Evolutionary conservation across 2,888 invertebrate genomes (phyloP).

Genomic region (Automeris io): DNA sequence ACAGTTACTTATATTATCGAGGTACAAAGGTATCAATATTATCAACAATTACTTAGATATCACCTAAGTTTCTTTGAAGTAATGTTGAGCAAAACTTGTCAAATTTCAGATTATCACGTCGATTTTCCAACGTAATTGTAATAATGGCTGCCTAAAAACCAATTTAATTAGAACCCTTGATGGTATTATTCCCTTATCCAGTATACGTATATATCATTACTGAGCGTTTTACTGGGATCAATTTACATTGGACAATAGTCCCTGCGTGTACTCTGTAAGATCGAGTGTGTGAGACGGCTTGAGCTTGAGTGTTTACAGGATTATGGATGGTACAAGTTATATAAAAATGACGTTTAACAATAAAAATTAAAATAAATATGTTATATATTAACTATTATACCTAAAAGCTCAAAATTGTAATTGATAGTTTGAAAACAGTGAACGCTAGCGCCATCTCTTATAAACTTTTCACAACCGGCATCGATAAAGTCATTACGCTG

Average conservation of each 20-base stretch:
- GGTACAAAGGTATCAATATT: no score
- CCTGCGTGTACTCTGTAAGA: constrained; percentile 2
- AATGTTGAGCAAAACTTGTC: not conserved
- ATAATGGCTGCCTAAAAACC: not conserved
- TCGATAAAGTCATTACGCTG: no score
- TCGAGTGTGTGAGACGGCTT: constrained; percentile 7
- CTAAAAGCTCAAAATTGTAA: no score
- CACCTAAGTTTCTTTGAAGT: constrained; percentile 1
- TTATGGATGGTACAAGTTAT: constrained; percentile 13
- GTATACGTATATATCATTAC: constrained; percentile 1
- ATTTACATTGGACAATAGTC: constrained; percentile 2
- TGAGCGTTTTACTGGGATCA: constrained; percentile 3
- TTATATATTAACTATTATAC: no score
- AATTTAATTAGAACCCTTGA: constrained; percentile 3
- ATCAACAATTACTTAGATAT: no score
- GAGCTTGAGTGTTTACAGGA: constrained; percentile 11
- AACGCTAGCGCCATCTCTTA: no score
- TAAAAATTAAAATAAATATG: no score
- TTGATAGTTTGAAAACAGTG: no score
- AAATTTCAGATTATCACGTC: constrained; percentile 6
- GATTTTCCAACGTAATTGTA: not conserved
- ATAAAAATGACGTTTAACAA: constrained; percentile 3
- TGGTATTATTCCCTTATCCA: not conserved
- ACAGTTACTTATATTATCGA: no score
- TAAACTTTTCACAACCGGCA: no score